Percentiles rank a stretch among this genome's conserved stretches.
Evolutionary conservation across 2,888 invertebrate genomes (phyloP).

Genomic region (Synanthedon myopaeformis): DNA sequence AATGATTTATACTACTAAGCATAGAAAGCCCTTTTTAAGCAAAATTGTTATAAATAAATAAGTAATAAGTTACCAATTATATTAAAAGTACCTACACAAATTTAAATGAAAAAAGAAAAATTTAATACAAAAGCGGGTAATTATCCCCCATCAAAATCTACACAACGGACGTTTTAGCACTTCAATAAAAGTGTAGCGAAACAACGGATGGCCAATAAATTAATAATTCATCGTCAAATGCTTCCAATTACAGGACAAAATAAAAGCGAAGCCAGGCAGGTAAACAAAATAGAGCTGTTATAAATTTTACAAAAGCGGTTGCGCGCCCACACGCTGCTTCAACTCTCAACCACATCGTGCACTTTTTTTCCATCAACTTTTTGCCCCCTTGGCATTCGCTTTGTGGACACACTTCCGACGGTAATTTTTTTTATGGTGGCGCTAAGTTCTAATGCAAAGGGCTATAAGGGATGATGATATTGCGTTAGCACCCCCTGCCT

Average conservation of each 20-base stretch:
- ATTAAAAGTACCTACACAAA: no score
- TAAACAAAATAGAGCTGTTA: conserved; percentile 69
- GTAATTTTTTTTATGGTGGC: conserved; percentile 57
- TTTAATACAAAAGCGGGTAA: neutral
- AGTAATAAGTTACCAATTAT: no score
- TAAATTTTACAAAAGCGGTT: conserved; percentile 65
- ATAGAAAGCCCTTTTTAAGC: no score
- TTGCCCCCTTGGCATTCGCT: conserved; percentile 59
- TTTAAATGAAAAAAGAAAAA: no score
- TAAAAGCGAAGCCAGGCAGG: conserved; percentile 57
- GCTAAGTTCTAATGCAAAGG: conserved; percentile 57
- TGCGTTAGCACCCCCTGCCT: conserved; percentile 34
- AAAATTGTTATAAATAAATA: no score
- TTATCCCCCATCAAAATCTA: conserved; percentile 7
- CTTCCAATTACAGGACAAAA: conserved; percentile 63
- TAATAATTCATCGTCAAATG: conserved; percentile 67
- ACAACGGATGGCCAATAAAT: conserved; percentile 56
- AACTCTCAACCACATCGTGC: conserved; percentile 54
- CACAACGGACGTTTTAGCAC: conserved; percentile 54
- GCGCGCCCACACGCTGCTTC: conserved; percentile 35
- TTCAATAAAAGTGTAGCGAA: conserved; percentile 57
- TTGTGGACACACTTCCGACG: conserved; percentile 66
- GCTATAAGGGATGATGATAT: conserved; percentile 27
- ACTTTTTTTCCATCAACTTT: conserved; percentile 51
- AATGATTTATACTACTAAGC: no score